Conservation (phyloP, 2,113 vertebrate genomes). For the Varanus komodoensis region DNA sequence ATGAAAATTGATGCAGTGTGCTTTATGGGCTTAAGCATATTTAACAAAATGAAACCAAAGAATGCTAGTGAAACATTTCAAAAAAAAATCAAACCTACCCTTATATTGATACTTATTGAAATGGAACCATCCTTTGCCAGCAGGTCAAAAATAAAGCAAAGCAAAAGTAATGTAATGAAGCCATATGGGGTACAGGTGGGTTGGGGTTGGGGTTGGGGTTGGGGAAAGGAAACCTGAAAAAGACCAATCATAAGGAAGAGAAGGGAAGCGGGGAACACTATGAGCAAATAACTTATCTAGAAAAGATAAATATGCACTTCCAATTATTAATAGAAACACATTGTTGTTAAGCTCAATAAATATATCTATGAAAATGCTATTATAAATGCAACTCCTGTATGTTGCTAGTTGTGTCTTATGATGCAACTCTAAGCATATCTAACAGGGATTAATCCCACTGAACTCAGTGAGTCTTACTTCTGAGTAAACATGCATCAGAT, state of each 20-base stretch:
- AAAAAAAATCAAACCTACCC: constrained; percentile 66
- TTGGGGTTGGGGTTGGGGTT: constrained; percentile 35
- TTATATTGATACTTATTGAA: constrained; percentile 78
- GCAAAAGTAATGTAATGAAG: constrained; percentile 70
- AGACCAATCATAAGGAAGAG: constrained; percentile 60
- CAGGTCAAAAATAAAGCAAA: constrained; percentile 70
- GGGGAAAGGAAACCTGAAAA: constrained; percentile 32
- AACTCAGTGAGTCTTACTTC: background rate
- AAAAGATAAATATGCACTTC: constrained; percentile 37
- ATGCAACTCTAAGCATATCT: background rate
- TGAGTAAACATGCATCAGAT: background rate
- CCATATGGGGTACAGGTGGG: constrained; percentile 1
- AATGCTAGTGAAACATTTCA: constrained; percentile 57
- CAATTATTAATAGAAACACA: constrained; percentile 53
- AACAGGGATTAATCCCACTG: background rate
- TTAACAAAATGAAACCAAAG: constrained; percentile 48
- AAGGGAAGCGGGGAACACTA: constrained; percentile 58
- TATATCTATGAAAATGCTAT: constrained; percentile 38
- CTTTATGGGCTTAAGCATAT: constrained; percentile 50
- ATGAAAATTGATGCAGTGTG: constrained; percentile 41
- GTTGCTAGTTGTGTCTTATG: background rate
- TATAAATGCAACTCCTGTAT: constrained; percentile 41
- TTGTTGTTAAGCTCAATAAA: constrained; percentile 42
- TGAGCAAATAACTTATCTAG: constrained; percentile 24
- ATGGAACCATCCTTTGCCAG: constrained; percentile 75